Percentiles rank a stretch among this genome's conserved stretches.
Conservation (phyloP, 2,888 invertebrate genomes). For the Mesorhabditis belari region DNA sequence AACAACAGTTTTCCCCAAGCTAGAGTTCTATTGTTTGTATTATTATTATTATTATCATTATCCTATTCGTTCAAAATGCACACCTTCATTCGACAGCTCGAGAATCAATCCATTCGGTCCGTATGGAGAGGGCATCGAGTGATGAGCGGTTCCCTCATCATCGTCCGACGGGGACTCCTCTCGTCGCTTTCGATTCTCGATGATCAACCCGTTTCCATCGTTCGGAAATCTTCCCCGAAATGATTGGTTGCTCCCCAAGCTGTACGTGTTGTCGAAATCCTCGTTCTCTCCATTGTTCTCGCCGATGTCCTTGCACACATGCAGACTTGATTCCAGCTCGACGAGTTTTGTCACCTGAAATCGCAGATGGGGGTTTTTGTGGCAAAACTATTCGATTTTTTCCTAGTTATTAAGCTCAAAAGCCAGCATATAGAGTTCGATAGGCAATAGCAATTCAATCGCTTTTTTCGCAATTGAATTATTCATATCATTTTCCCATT, state of each 20-base stretch:
- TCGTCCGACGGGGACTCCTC: not conserved
- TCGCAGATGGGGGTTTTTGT: not conserved
- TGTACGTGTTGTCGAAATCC: not conserved
- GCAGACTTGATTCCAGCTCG: constrained; percentile 26
- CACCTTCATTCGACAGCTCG: not conserved
- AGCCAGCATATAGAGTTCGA: too few relatives aligned
- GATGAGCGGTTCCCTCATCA: not conserved
- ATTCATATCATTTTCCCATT: not conserved
- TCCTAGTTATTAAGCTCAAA: too few relatives aligned
- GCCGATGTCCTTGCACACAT: constrained; percentile 35
- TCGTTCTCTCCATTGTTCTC: not conserved
- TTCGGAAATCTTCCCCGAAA: too few relatives aligned
- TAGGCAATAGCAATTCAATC: too few relatives aligned
- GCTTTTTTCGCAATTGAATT: too few relatives aligned
- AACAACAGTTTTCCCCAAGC: too few relatives aligned
- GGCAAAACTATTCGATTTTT: too few relatives aligned
- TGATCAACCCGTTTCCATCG: not conserved
- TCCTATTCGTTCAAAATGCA: not conserved
- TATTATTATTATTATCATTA: too few relatives aligned
- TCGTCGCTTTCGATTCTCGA: not conserved
- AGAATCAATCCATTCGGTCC: not conserved
- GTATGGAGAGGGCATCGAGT: too few relatives aligned
- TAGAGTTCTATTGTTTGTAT: too few relatives aligned
- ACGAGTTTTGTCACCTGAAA: constrained; percentile 26
- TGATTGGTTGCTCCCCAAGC: not conserved